Evolutionary conservation across 23 tunicate genomes (phyloP), one percentile per base, ranked within the genome.

Genomic region (Trididemnum miniatum): DNA sequence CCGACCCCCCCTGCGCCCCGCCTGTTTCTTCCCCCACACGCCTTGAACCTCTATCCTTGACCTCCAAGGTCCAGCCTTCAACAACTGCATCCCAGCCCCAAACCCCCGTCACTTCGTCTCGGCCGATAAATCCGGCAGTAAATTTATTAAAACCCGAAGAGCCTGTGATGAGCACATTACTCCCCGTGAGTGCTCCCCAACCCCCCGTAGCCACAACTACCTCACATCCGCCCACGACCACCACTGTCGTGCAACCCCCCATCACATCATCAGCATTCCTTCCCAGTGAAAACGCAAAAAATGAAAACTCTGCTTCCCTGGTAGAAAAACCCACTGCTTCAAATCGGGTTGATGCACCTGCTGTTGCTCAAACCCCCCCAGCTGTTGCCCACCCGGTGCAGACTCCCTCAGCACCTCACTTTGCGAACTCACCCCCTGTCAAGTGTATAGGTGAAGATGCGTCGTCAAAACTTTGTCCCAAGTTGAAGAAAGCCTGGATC

Each of bases 401-500:
- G 15, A 44, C 12, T 7, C 54, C 26, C 26, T 24, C 67, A 3
- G 25, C 67, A 5, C n/a, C n/a, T n/a, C n/a, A n/a, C n/a, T n/a
- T n/a, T n/a, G n/a, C n/a, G n/a, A n/a, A n/a, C n/a, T n/a, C n/a
- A n/a, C n/a, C n/a, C n/a, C n/a, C n/a, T n/a, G n/a, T n/a, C n/a
- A n/a, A n/a, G n/a, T n/a, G n/a, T n/a, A n/a, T n/a, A n/a, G n/a
- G n/a, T n/a, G 67, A 20, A 12, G 67, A 62, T 4, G 29, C n/a
- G 25, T 12, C 67, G 5, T 24, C 82, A 26, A 77, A 77, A 32
- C 2, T 18, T 24, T 74, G 81, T 26, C 79, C 86, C 0, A 74
- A 74, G 39, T 1, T 83, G 81, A 83, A 83, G 64, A 83, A 83
- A 38, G 87, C 72, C 0, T 83, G 87, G 87, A 27, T 83, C 34